Conservation (phyloP, 2,888 invertebrate species). For the Morpho deidamia region DNA sequence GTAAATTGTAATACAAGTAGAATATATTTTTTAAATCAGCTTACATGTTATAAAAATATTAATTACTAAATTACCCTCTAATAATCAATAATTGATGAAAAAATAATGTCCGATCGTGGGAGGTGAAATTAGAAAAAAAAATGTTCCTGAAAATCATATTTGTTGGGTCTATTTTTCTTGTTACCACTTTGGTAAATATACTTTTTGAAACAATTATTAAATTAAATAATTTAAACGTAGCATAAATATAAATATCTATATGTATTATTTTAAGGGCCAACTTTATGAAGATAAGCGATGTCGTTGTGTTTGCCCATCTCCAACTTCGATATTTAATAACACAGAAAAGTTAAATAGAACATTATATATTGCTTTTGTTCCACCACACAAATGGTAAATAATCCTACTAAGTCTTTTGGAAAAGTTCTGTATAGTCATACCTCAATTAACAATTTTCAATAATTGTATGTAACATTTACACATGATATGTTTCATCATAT, state of each 20-base stretch:
- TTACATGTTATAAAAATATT: no score
- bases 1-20: no score
- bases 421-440: no score
- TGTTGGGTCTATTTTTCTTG: conserved; percentile 5
- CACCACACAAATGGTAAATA: conserved; percentile 84
- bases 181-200: conserved; percentile 5
- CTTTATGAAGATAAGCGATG: conserved; percentile 89
- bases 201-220: neutral
- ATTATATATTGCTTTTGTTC: conserved; percentile 85
- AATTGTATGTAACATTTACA: no score
- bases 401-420: no score
- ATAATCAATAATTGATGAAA: neutral
- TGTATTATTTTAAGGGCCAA: conserved; percentile 70
- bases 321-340: conserved; percentile 80
- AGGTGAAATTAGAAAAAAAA: conserved; percentile 4
- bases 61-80: neutral
- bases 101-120: conserved; percentile 2
- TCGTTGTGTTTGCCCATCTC: conserved; percentile 88
- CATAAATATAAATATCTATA: neutral
- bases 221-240: neutral
- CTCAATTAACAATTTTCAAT: no score
- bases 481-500: no score
- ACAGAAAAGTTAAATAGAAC: conserved; percentile 75
- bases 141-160: conserved; percentile 13
- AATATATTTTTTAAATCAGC: no score